phyloP scores from a whole-genome alignment of 2,113 vertebrate species.

The Mastomys coucha region DNA sequence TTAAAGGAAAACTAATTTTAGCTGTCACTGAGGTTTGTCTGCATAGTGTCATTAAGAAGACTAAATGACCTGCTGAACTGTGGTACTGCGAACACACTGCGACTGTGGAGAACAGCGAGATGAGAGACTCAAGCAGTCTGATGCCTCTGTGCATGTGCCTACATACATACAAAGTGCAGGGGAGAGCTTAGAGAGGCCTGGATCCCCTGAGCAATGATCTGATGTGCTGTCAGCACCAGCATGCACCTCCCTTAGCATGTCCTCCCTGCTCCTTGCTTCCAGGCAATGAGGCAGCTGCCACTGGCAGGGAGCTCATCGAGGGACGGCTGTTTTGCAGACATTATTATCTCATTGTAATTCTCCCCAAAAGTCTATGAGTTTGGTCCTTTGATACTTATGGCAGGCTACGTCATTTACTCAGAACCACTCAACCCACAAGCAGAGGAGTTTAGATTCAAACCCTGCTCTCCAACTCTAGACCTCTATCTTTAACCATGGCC shows the following conservation, averaged over 20 bases:
- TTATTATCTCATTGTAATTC: conserved; percentile 67
- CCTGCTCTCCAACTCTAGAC: conserved; percentile 6
- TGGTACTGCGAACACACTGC: conserved; percentile 43
- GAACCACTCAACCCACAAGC: conserved; percentile 38
- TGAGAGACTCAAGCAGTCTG: background rate
- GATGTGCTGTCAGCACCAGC: background rate
- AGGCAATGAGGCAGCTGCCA: background rate
- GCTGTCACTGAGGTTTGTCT: conserved; percentile 53
- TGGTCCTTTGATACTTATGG: conserved; percentile 46
- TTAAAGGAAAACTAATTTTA: conserved; percentile 61
- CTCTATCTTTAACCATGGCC: background rate
- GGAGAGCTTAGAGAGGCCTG: background rate
- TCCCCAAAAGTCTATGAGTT: conserved; percentile 26
- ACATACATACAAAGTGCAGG: background rate
- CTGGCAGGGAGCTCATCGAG: background rate
- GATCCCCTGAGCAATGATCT: background rate
- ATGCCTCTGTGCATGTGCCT: background rate
- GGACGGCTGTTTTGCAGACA: conserved; percentile 34
- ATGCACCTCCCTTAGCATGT: background rate
- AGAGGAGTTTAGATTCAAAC: conserved; percentile 29
- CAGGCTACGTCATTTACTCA: conserved; percentile 29
- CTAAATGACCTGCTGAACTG: conserved; percentile 51
- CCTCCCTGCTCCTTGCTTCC: background rate
- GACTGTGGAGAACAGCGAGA: conserved; percentile 36
- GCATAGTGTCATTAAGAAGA: conserved; percentile 5